Percentiles rank a stretch among this genome's conserved stretches.
Evolutionary conservation across 2,797 vertebrate genomes (phyloP).

Genomic region (Delichon dasypus): DNA sequence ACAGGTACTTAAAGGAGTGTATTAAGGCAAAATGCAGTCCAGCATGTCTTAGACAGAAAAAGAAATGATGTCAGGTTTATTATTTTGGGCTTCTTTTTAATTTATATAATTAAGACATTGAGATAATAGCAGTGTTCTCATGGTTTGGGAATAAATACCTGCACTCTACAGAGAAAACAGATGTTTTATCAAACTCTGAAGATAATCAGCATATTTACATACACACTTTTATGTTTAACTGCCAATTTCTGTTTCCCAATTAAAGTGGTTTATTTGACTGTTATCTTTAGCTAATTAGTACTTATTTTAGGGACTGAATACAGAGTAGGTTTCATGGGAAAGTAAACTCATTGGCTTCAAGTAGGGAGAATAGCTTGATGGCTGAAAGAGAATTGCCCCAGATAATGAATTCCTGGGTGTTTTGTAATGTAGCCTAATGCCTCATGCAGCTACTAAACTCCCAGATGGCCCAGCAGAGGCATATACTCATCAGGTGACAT

Average conservation of each 20-base stretch:
- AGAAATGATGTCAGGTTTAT: neutral
- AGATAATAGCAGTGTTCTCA: neutral
- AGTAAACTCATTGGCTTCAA: constrained; percentile 34
- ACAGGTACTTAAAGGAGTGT: neutral
- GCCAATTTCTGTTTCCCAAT: constrained; percentile 63
- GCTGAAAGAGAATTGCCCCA: constrained; percentile 37
- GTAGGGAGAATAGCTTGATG: constrained; percentile 5
- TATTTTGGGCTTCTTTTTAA: neutral
- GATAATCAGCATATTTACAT: constrained; percentile 68
- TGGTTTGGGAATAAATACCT: constrained; percentile 53
- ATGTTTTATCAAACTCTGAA: constrained; percentile 67
- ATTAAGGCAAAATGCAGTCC: neutral
- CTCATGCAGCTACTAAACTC: constrained; percentile 35
- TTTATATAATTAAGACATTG: constrained; percentile 20
- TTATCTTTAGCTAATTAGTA: constrained; percentile 67
- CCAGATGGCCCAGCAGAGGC: constrained; percentile 41
- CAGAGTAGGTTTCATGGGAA: constrained; percentile 37
- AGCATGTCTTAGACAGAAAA: neutral
- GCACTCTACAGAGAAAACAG: constrained; percentile 40
- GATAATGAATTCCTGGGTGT: constrained; percentile 38
- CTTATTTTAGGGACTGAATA: constrained; percentile 53
- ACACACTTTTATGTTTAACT: constrained; percentile 63
- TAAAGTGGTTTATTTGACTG: constrained; percentile 66
- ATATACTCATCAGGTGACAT: constrained; percentile 55
- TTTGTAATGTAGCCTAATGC: constrained; percentile 49